Conservation (phyloP, 2,113 vertebrate genomes). For the Ciconia boyciana region DNA sequence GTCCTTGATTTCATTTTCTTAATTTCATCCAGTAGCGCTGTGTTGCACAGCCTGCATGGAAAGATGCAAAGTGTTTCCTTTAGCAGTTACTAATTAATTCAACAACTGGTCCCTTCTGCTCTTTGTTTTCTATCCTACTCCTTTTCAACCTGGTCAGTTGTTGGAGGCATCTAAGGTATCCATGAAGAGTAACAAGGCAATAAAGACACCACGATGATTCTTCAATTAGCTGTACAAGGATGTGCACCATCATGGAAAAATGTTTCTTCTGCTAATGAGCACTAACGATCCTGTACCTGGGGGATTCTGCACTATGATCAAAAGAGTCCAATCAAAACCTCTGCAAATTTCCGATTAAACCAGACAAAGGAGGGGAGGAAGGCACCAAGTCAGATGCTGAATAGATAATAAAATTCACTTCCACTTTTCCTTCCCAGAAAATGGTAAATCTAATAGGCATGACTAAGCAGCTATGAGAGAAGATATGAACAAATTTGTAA, state of each 20-base stretch:
- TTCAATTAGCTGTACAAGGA: constrained; percentile 30
- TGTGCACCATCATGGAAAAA: not conserved
- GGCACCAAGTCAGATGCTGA: constrained; percentile 9
- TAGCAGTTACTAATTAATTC: not conserved
- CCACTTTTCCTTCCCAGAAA: constrained; percentile 2
- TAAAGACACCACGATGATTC: not conserved
- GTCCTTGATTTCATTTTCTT: constrained; percentile 19
- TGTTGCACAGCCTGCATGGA: not conserved
- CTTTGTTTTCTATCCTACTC: not conserved
- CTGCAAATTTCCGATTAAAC: constrained; percentile 32
- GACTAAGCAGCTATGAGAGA: constrained; percentile 38
- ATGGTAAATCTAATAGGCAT: constrained; percentile 26
- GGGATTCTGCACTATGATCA: constrained; percentile 37
- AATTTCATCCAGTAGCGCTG: not conserved
- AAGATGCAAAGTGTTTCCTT: not conserved
- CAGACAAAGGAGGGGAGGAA: not conserved
- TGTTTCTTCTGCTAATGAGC: constrained; percentile 52
- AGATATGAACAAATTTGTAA: constrained; percentile 38
- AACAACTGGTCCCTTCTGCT: not conserved
- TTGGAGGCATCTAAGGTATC: not conserved
- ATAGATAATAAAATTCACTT: constrained; percentile 19
- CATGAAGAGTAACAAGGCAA: not conserved
- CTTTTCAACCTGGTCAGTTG: not conserved
- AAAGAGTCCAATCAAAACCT: constrained; percentile 37
- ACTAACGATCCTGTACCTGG: constrained; percentile 13